A percentile compares a stretch with the other conserved stretches of the same genome.
Conservation (phyloP, 1,140 invertebrate genomes). For the Lethrus apterus region DNA sequence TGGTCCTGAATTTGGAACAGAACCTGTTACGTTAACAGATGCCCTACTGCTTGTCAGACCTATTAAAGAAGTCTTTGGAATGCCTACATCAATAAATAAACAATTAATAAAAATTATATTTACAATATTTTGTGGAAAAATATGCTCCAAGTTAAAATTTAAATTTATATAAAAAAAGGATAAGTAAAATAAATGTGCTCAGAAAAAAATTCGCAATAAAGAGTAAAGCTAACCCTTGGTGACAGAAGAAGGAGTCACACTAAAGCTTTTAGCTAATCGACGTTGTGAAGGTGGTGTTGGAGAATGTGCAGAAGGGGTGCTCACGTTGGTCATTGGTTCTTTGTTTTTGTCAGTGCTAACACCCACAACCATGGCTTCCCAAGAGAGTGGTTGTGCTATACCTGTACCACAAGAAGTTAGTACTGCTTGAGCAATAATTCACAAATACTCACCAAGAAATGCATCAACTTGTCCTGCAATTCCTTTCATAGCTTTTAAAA, state of each 20-base stretch:
- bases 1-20: slow-evolving; percentile 52
- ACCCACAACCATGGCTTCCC: slow-evolving; percentile 37
- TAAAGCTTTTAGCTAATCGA: slow-evolving; percentile 82
- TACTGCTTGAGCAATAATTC: not conserved
- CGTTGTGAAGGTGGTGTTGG: slow-evolving; percentile 73
- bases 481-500: slow-evolving; percentile 89
- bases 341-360: slow-evolving; percentile 38
- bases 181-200: too few relatives aligned
- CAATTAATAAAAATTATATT: not conserved
- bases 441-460: slow-evolving; percentile 71
- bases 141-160: too few relatives aligned
- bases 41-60: slow-evolving; percentile 63
- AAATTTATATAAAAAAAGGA: too few relatives aligned
- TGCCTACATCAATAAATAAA: slow-evolving; percentile 50
- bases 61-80: slow-evolving; percentile 71
- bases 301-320: slow-evolving; percentile 45
- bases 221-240: slow-evolving; percentile 35
- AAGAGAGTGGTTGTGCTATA: slow-evolving; percentile 36
- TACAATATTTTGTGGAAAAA: too few relatives aligned
- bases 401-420: slow-evolving; percentile 21
- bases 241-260: slow-evolving; percentile 62
- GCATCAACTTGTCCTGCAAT: slow-evolving; percentile 90
- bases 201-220: slow-evolving; percentile 11
- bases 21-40: slow-evolving; percentile 27
- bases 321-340: slow-evolving; percentile 28